phyloP scores from a whole-genome alignment of 2,113 vertebrate genomes.

The Panurus biarmicus region DNA sequence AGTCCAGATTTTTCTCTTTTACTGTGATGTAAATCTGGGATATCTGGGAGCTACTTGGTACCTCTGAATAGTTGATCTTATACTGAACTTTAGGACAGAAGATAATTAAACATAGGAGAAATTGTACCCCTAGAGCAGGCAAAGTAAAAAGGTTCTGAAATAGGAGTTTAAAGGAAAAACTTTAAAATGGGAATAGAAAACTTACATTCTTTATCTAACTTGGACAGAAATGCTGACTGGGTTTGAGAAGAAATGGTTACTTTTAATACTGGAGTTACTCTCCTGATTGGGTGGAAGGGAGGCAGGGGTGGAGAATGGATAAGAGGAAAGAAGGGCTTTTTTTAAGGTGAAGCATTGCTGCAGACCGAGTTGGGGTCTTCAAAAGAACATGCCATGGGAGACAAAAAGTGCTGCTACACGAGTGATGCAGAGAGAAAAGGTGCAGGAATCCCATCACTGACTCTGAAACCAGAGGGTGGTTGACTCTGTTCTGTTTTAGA shows the following conservation, averaged over 20 bases:
- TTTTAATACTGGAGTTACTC: background rate
- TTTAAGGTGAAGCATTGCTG: background rate
- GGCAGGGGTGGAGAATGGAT: background rate
- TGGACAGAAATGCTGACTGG: background rate
- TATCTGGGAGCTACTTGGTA: background rate
- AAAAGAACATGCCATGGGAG: background rate
- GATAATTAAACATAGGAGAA: background rate
- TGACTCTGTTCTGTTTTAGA: constrained; percentile 5
- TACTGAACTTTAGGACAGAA: background rate
- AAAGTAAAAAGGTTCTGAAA: background rate
- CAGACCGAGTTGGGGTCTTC: background rate
- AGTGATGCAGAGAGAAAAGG: background rate
- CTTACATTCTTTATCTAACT: background rate
- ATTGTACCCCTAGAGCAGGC: fast-evolving
- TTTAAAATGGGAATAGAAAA: background rate
- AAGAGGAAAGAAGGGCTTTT: background rate
- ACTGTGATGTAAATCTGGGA: background rate
- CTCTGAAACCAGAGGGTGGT: background rate
- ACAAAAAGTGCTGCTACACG: background rate
- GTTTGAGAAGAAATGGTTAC: background rate
- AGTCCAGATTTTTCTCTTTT: background rate
- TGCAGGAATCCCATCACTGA: background rate
- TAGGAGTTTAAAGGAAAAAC: background rate
- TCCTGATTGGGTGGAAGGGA: background rate
- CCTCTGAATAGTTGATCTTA: background rate